Evolutionary conservation across 2,113 vertebrate genomes (phyloP), one percentile per base, ranked within the genome.

Genomic region (Ceuthmochares aereus): DNA sequence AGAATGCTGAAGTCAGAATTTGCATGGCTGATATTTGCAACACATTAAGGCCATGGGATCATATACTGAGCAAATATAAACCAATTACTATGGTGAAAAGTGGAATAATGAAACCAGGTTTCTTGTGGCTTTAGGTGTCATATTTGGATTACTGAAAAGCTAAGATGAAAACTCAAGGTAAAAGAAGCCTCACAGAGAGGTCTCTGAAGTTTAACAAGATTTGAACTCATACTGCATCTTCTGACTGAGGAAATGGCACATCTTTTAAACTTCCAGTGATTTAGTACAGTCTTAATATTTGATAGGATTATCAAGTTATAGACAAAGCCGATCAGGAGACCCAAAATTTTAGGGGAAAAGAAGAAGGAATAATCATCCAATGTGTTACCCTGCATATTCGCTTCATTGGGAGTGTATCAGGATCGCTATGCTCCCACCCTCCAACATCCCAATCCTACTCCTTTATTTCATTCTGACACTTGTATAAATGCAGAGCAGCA

Each of bases 361-460:
- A 47, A 58, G 14, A 74, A 49, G 16, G 16, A 55, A 23, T 22
- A 64, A 59, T 73, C 10, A 68, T 7, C 3, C 32, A 63, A 37
- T 0, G 1, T 21, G 45, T 6, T 18, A 68, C 20, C 5, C 4
- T 3, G 3, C 12, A 51, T 0, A 0, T 42, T 17, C 66, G n/a
- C 47, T 76, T 63, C 7, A 29, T 10, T 4, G 10, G 15, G 18
- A 32, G 26, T 14, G 0, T 5, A 34, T 9, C 11, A 32, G 4
- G 6, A 32, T 0, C 27, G 29, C 45, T 55, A 3, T 26, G 32
- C 23, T 84, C 17, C 19, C 9, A 36, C 7, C 1, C 11, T 42
- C 9, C 27, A 27, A 5, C 22, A 10, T 13, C 30, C 40, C 55
- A 64, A 5, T 29, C 14, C 42, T 13, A 37, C 5, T 2, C 15